phyloP scores from a whole-genome alignment of 2,113 vertebrate species.

The Pampusana beccarii region DNA sequence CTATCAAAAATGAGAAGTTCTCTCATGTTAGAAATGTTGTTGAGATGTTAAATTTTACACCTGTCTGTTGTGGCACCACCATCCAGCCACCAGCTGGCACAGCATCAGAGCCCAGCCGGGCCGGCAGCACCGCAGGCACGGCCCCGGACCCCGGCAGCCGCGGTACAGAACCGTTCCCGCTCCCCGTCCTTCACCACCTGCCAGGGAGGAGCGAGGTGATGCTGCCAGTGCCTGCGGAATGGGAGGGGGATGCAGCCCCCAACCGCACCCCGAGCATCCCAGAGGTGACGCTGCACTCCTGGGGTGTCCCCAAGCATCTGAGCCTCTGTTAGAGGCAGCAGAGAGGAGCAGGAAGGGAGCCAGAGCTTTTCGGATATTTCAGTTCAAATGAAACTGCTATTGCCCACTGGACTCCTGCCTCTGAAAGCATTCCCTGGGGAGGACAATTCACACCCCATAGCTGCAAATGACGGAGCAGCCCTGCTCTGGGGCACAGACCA shows the following conservation, averaged over 20 bases:
- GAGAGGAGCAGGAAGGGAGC: background rate
- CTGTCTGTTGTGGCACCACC: background rate
- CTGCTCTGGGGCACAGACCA: background rate
- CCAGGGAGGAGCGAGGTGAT: background rate
- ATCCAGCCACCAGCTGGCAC: fast-evolving
- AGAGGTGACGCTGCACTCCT: background rate
- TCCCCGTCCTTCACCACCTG: background rate
- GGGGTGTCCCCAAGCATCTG: background rate
- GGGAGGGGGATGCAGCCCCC: background rate
- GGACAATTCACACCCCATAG: background rate
- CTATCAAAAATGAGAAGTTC: background rate
- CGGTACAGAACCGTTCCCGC: too few species aligned
- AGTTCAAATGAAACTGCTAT: background rate
- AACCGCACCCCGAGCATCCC: background rate
- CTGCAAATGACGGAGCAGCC: background rate
- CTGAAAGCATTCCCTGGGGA: background rate
- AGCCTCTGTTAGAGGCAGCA: background rate
- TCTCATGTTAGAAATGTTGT: background rate
- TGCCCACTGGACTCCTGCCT: background rate
- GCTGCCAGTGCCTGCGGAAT: background rate
- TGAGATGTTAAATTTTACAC: background rate
- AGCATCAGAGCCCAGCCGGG: background rate
- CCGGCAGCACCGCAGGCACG: background rate
- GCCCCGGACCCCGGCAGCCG: background rate
- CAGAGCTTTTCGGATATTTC: background rate